Base-by-base conservation (phyloP, 2,888 invertebrate genomes). In the Acanthococcus lagerstroemiae region DNA sequence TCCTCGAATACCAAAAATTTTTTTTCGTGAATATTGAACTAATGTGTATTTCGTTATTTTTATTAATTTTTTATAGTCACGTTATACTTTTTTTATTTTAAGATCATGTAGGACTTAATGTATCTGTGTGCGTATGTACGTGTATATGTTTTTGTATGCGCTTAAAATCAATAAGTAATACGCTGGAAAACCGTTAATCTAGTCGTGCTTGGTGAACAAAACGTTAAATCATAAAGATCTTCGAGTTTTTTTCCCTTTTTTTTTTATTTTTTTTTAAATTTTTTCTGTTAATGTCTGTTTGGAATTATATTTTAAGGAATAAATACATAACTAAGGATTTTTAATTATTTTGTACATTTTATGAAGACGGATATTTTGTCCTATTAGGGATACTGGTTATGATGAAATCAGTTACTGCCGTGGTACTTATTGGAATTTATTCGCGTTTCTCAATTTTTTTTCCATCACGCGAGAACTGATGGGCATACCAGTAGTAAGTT, bases 121-220 rank as follows among this genome's bases (percentile, higher is more conserved):
- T 60, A 25, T 60, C 21, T 48, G 26, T 60, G 45, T 60, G 26
- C 48, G 27, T 46, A 27, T 63, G 61, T 61, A 27, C 21, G 26
- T 63, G 50, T 63, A 19, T 37, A 63, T 63, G 50, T 63, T 54
- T 63, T 52, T 52, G 54, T 63, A 63, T 54, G 54, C 54, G 63
- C 63, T 63, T 63, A 54, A 37, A 63, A 52, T 9, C 37, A 54
- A 48, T 19, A 54, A 52, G 21, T 52, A 63, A 63, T 63, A 63
- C 52, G 63, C 63, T 52, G 22, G 15, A 52, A 52, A 63, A 63
- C 52, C 37, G 54, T 63, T 63, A 63, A 54, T 63, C 63, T 63
- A 63, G 63, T 63, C 63, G 52, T 63, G 63, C 63, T 63, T 63
- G 52, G 54, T 63, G 63, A 52, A 52, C 21, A 52, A 52, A 54